Evolutionary conservation across 2,797 vertebrate species (phyloP), one percentile per base, ranked within the genome.

Genomic region (Cossypha dichroa): DNA sequence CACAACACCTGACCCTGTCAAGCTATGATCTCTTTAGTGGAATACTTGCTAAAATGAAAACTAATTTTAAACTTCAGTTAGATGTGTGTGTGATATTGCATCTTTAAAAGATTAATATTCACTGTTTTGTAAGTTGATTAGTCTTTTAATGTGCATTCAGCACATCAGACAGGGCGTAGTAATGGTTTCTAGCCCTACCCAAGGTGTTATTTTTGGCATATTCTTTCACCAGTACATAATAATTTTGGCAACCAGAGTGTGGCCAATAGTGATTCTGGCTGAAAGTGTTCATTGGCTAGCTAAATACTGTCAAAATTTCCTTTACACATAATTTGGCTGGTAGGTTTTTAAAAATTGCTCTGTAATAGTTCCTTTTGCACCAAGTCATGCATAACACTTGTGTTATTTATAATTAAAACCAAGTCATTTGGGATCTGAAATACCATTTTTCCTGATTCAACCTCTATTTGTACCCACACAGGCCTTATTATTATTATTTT

Each of bases 121-220:
- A 49, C 48, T 78, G 22, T 68, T 90, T 92, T 40, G 3, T 85
- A 69, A 31, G 41, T 58, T 82, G 45, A 15, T 85, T 64, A 85
- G 43, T 77, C 48, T 96, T 94, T 92, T 64, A 89, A 94, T 75
- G 58, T 95, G 23, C 48, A 79, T 94, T 96, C 92, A 82, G 46
- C 15, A 74, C 23, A 85, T 84, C 54, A 85, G 82, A 33, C 15
- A 62, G 62, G 67, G 87, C 64, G 95, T 87, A 84, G 49, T 94
- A 83, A 73, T 60, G 25, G 78, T 75, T 94, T 96, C 89, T 81
- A 79, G 36, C 43, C 88, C 34, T 73, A 54, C 40, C 91, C 58
- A 49, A 33, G 54, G 75, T 97, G 62, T 91, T 96, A 80, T 95
- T 96, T 87, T 84, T 97, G 95, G 85, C 82, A 68, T 69, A 80